phyloP scores from a whole-genome alignment of 37 sponge, comb jelly and placozoan species.

The Eunapius fragilis region DNA sequence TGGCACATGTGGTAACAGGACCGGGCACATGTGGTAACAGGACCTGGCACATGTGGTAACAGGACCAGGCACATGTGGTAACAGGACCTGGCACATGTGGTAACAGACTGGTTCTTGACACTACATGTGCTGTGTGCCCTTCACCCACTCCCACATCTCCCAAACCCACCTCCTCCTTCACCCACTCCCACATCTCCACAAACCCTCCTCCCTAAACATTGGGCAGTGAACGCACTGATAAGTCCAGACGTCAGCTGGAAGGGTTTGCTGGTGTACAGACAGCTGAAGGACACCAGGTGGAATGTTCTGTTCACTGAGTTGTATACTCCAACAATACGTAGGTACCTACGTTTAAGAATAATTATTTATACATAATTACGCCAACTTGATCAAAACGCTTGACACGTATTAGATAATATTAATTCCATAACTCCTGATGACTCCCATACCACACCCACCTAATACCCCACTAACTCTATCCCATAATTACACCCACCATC shows the following conservation, averaged over 20 bases:
- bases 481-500: background rate
- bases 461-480: background rate
- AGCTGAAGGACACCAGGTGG: slow-evolving; percentile 83
- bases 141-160: background rate
- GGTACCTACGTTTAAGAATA: slow-evolving; percentile 37
- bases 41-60: too few species aligned
- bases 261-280: slow-evolving; percentile 67
- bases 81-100: too few species aligned
- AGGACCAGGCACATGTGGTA: too few species aligned
- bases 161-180: background rate
- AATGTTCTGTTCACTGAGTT: slow-evolving; percentile 86
- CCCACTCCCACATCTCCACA: background rate
- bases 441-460: background rate
- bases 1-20: too few species aligned
- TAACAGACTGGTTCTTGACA: background rate
- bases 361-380: background rate
- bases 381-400: too few species aligned
- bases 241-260: slow-evolving; percentile 48
- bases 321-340: slow-evolving; percentile 82
- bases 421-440: background rate
- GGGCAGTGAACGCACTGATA: slow-evolving; percentile 49
- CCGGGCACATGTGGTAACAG: too few species aligned
- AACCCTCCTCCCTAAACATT: background rate
- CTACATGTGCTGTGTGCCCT: background rate
- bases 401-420: too few species aligned